Conservation (phyloP, 2,888 invertebrate species). For the Stenodema calcarata region DNA sequence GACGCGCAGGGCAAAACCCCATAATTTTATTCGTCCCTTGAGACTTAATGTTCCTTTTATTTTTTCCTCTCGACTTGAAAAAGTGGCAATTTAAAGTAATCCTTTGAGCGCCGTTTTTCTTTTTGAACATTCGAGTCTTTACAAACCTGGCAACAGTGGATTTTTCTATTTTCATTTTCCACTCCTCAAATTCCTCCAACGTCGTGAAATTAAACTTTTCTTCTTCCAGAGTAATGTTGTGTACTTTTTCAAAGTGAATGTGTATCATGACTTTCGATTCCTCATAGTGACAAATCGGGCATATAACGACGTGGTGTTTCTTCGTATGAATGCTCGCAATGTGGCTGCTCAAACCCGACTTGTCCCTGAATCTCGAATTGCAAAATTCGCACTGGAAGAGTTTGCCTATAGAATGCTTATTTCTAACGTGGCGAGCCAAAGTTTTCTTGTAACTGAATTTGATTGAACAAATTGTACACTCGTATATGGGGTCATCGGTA, state of each 20-base stretch:
- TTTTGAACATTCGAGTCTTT: constrained; percentile 25
- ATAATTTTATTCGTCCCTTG: constrained; percentile 43
- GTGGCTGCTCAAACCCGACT: constrained; percentile 27
- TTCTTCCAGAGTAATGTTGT: neutral
- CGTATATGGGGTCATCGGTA: constrained; percentile 15
- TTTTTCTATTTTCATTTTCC: constrained; percentile 37
- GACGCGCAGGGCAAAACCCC: constrained; percentile 30
- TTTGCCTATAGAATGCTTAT: constrained; percentile 23
- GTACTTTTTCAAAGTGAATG: constrained; percentile 21
- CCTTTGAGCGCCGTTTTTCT: constrained; percentile 39
- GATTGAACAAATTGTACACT: neutral
- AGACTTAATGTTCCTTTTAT: constrained; percentile 30
- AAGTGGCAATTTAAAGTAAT: constrained; percentile 40
- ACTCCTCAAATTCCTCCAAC: constrained; percentile 10
- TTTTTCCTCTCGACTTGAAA: constrained; percentile 32
- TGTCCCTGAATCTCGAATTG: constrained; percentile 25
- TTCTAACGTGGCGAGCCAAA: constrained; percentile 13
- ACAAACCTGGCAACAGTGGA: constrained; percentile 27
- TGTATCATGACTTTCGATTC: constrained; percentile 39
- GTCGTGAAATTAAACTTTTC: neutral
- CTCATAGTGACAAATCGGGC: constrained; percentile 30
- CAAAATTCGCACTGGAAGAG: constrained; percentile 14
- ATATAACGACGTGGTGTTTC: constrained; percentile 38
- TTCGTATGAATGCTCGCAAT: constrained; percentile 35
- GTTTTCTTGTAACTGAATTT: constrained; percentile 30